Evolutionary conservation across 2,888 invertebrate genomes (phyloP).

Genomic region (Nephrotoma appendiculata): DNA sequence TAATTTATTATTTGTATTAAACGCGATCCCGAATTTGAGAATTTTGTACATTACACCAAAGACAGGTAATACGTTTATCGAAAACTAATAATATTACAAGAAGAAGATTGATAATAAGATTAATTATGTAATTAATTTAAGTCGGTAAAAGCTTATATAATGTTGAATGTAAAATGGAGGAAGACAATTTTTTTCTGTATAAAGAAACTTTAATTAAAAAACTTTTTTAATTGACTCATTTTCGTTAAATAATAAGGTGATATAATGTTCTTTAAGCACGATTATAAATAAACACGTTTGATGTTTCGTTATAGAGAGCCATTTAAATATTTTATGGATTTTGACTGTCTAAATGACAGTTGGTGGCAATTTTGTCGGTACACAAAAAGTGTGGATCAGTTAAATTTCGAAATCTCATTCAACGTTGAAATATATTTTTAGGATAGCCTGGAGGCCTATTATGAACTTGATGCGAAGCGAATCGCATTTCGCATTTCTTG

Average conservation of each 20-base stretch:
- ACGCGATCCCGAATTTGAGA: not conserved
- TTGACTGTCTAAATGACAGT: too few relatives aligned
- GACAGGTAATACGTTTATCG: not conserved
- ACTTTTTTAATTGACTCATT: not conserved
- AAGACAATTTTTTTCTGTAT: not conserved
- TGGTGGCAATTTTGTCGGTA: too few relatives aligned
- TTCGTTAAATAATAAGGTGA: not conserved
- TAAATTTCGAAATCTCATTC: too few relatives aligned
- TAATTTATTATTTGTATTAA: not conserved
- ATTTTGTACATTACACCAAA: not conserved
- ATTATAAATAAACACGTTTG: not conserved
- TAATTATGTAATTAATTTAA: not conserved
- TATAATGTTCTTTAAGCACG: not conserved
- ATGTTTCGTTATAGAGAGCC: not conserved
- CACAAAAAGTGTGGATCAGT: too few relatives aligned
- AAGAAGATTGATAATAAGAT: not conserved
- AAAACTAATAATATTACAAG: not conserved
- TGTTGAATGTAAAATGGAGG: not conserved
- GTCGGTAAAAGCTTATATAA: not conserved
- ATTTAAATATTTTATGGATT: not conserved
- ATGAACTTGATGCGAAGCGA: too few relatives aligned
- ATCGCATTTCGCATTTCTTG: too few relatives aligned
- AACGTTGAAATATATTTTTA: too few relatives aligned
- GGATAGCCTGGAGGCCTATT: too few relatives aligned
- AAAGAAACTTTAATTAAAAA: not conserved